These are phyloP conservation scores for Misgurnus anguillicaudatus DNA, from an alignment of 2,113 vertebrate species.

Conservation along the genomic window DNA sequence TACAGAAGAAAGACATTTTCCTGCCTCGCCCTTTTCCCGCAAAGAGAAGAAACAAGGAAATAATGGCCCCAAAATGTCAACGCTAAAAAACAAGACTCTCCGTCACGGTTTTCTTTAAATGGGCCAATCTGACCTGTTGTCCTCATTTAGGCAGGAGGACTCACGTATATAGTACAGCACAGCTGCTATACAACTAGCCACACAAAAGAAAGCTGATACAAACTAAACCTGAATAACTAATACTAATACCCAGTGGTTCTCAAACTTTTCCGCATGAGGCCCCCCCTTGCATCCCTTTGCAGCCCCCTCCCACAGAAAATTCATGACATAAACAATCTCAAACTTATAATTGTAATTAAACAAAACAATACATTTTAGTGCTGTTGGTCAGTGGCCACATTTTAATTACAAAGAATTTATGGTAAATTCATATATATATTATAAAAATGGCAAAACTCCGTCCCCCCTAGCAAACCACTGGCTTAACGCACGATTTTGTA, in stretches of 20 bases:
- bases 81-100: slow-evolving; percentile 20
- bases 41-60: slow-evolving; percentile 39
- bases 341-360: no score
- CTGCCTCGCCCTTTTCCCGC: slow-evolving; percentile 41
- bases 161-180: background rate
- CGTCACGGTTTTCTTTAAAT: slow-evolving; percentile 39
- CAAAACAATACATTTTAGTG: no score
- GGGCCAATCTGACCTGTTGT: slow-evolving; percentile 31
- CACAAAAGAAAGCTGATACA: background rate
- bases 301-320: no score
- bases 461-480: no score
- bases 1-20: slow-evolving; percentile 17
- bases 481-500: no score
- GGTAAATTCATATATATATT: no score
- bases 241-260: background rate
- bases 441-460: no score
- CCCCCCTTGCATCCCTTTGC: no score
- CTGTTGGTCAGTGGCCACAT: no score
- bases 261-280: no score
- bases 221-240: background rate
- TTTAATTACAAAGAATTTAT: background rate
- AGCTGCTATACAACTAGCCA: background rate
- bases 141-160: background rate
- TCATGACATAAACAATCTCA: no score
- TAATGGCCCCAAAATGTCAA: slow-evolving; percentile 48